Base-by-base conservation (phyloP, 1,140 invertebrate species). In the Euschistus heros region DNA sequence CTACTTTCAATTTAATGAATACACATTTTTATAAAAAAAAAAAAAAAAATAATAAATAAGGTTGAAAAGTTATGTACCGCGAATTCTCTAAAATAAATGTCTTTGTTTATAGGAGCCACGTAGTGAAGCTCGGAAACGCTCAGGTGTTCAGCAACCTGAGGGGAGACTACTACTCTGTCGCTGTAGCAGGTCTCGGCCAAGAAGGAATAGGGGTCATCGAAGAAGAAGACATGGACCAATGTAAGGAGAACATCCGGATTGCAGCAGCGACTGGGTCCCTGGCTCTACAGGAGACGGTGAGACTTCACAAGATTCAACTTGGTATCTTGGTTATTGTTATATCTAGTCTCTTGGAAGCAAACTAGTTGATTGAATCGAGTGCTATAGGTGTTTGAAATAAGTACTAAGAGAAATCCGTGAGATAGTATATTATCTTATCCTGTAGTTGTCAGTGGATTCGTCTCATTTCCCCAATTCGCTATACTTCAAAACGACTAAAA, bases 101-200 rank as follows among this genome's bases (percentile, higher is more conserved):
- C n/a, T n/a, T n/a, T 37, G 33, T 37, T 10, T 10, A 6, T 13
- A 37, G 33, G 33, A 54, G 50, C 15, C 24, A 26, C 50, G 50
- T 20, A 7, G 50, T 65, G 20, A 65, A 47, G 42, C 33, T 30
- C 8, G 65, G 65, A 5, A 62, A 61, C 30, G 59, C 46, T 27
- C 65, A 66, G 37, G 77, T 80, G 67, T 87, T 80, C 71, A 85
- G 75, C 71, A 65, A 68, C 20, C 33, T 68, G 17, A 37, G 59
- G 14, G 47, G 59, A n/a, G 67, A 68, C 4, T 68, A 57, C 44
- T 62, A 60, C 57, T 27, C 73, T n/a, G 72, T 81, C 1, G 75
- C 76, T 60, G 73, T 80, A 18, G 77, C 76, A 17, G 75, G 76
- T 66, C 70, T 82, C 14, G 80, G 80, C 0, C 73, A 75, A 42